Evolutionary conservation across 2,797 vertebrate genomes (phyloP), one percentile per base, ranked within the genome.

Genomic region (Ara ararauna): DNA sequence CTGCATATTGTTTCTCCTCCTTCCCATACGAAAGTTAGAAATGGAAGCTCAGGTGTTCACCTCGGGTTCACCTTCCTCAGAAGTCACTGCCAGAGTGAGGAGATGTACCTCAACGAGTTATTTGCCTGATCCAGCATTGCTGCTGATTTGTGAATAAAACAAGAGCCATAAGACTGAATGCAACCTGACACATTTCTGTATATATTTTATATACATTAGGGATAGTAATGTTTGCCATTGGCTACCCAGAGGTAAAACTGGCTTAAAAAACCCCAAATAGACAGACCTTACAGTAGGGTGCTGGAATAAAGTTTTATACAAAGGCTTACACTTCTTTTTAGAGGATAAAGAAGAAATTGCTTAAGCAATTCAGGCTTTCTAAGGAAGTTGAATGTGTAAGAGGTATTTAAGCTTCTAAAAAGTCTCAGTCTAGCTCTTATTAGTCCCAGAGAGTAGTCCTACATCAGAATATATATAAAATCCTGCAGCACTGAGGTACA

Each of bases 21-120:
- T 95, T 50, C 74, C 61, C 48, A 32, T 34, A 83, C 1, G 18
- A 72, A 93, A 96, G 68, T 82, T 40, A 67, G 88, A 86, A 91
- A 82, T 27, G 84, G 75, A 91, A 94, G 53, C 58, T 95, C 65
- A 94, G 51, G 77, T 94, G 88, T 77, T 93, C 90, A 91, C 83
- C 75, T 95, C 73, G 0, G 78, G 38, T 65, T 97, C 93, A 95
- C 93, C 93, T 95, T 96, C 91, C 75, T 90, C 68, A 90, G 68
- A 94, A 96, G 81, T 80, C 91, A 83, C 34, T 4, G 21, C 26
- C 8, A 4, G 78, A 87, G 32, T 36, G 34, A 94, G 56, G 67
- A 93, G 78, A 89, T 48, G 62, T 51, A 89, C 74, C 56, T 85
- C 85, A 93, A 71, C 0, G 10, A 73, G 42, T 44, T 56, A 71